Conservation (phyloP, 2,113 vertebrate species). For the Chaenocephalus aceratus region DNA sequence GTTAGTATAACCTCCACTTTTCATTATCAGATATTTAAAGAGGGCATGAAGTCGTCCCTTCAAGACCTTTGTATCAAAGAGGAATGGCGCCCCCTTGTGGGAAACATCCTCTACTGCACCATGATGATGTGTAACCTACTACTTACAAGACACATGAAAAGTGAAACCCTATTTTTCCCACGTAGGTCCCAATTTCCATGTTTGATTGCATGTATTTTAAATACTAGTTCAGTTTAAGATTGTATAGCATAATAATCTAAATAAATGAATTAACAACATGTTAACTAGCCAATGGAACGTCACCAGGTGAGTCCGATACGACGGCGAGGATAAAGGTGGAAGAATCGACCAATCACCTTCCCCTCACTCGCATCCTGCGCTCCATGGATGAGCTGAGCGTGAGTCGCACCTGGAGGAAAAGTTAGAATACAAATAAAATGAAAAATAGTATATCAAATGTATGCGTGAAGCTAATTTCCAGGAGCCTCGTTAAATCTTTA, state of each 20-base stretch:
- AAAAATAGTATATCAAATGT: too few species aligned
- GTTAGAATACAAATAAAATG: background rate
- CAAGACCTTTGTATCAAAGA: background rate
- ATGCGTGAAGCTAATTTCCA: too few species aligned
- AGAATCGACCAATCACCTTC: constrained; percentile 77
- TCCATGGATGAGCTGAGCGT: constrained; percentile 81
- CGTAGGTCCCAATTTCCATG: too few species aligned
- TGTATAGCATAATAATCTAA: too few species aligned
- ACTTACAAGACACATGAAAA: background rate
- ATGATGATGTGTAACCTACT: background rate
- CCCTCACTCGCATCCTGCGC: constrained; percentile 76
- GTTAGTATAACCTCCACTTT: background rate
- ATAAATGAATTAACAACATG: too few species aligned
- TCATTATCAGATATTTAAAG: background rate
- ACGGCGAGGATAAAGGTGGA: constrained; percentile 78
- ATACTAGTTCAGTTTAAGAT: too few species aligned
- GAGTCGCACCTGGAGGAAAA: constrained; percentile 78
- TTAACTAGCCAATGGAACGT: too few species aligned
- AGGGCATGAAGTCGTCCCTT: background rate
- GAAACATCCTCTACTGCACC: background rate
- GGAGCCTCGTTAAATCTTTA: too few species aligned
- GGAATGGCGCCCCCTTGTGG: constrained; percentile 29
- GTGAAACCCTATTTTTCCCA: background rate
- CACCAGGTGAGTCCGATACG: constrained; percentile 51
- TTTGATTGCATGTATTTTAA: too few species aligned